Base-by-base conservation (phyloP, 2,113 vertebrate species). In the Pseudopipra pipra region DNA sequence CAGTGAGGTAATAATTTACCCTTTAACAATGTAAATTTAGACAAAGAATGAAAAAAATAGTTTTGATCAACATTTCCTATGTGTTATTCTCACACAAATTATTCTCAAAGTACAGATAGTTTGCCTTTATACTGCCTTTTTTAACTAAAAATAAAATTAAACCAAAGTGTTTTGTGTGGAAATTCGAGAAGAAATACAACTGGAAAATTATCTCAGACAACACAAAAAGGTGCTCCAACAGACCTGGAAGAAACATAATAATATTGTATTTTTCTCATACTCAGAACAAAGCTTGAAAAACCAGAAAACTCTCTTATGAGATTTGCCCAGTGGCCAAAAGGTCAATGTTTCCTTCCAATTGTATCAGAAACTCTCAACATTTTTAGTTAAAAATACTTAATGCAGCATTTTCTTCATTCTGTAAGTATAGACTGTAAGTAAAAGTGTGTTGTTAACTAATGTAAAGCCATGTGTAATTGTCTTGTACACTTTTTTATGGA, bases 171-270 rank as follows among this genome's bases (percentile, higher is more conserved):
- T 88, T 95, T 91, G 28, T 89, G 84, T 96, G 89, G 83, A 84
- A 93, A 88, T 94, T 33, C 37, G 39, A 96, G 93, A 88, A 97
- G 93, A 95, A 96, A 80, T 88, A 35, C 28, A 37, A 87, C 41
- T 77, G 77, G 46, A 90, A 82, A 88, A 93, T 91, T 72, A 58
- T 87, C 63, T 96, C 81, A 92, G 55, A 70, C 65, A 89, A 65
- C 71, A 87, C 13, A 93, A 93, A 61, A 89, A 95, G 27, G 8
- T 55, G n/a, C 13, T 95, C 41, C 39, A 73, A 37, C 66, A 89
- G 66, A 72, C 87, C 84, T 97, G 89, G 61, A 87, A 95, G 96
- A 94, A 39, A 2, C 30, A 82, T 89, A 55, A 67, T 92, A 74
- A n/a, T 65, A 6, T 18, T 84, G 54, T 79, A 25, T 71, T 85